phyloP scores from a whole-genome alignment of 2,113 vertebrate genomes.

The Otocyon megalotis region DNA sequence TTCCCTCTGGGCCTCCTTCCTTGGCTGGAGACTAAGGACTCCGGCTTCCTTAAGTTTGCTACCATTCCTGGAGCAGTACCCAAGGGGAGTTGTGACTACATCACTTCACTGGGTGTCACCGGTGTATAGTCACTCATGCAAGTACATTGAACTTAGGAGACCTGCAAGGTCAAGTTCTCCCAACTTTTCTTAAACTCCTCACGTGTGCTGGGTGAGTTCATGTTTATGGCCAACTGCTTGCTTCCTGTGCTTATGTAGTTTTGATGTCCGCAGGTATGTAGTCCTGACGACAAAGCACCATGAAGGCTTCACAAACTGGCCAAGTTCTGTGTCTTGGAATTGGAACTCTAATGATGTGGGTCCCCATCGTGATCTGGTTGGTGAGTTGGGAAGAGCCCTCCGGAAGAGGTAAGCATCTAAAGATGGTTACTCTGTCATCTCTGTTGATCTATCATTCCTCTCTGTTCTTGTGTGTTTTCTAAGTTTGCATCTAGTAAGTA shows the following conservation, averaged over 20 bases:
- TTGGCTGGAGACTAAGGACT: background rate
- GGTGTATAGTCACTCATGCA: background rate
- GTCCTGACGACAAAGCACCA: constrained; percentile 98
- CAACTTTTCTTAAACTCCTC: background rate
- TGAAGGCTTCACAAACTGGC: constrained; percentile 98
- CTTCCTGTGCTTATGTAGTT: background rate
- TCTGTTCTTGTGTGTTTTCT: background rate
- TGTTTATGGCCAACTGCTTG: background rate
- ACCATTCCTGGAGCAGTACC: background rate
- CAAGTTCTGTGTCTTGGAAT: constrained; percentile 94
- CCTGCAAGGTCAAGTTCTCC: background rate
- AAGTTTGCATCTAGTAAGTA: background rate
- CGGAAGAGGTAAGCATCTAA: constrained; percentile 88
- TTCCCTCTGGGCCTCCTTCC: background rate
- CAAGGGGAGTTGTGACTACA: background rate
- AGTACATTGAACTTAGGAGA: background rate
- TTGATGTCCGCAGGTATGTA: constrained; percentile 90
- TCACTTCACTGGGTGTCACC: background rate
- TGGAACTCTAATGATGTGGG: constrained; percentile 95
- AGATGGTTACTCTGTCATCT: background rate
- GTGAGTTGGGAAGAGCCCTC: constrained; percentile 92
- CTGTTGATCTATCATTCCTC: background rate
- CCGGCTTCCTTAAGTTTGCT: background rate
- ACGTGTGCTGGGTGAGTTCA: background rate
- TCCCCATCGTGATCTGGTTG: constrained; percentile 94